phyloP scores from a whole-genome alignment of 2,113 vertebrate genomes.

The Cariama cristata region DNA sequence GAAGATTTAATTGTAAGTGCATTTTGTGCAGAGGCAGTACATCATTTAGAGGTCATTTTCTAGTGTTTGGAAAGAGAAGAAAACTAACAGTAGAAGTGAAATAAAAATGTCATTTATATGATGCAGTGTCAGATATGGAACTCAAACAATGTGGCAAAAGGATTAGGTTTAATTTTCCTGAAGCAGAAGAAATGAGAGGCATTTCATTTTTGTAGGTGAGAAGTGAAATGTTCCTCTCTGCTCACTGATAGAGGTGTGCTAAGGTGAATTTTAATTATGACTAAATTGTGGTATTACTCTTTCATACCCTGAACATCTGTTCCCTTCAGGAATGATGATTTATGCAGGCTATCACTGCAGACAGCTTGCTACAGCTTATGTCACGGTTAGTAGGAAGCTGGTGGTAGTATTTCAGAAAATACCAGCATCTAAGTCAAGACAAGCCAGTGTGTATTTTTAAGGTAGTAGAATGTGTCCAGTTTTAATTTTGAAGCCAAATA shows the following conservation, averaged over 20 bases:
- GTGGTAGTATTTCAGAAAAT: conserved; percentile 79
- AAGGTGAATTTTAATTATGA: conserved; percentile 94
- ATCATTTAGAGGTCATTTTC: conserved; percentile 36
- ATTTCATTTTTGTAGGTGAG: conserved; percentile 73
- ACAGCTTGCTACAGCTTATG: conserved; percentile 91
- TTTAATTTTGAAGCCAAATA: conserved; percentile 77
- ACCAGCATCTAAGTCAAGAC: conserved; percentile 73
- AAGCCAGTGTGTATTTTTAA: conserved; percentile 69
- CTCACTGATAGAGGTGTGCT: conserved; percentile 82
- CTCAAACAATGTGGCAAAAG: conserved; percentile 25
- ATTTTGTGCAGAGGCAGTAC: not conserved
- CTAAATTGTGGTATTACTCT: conserved; percentile 92
- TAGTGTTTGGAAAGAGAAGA: not conserved
- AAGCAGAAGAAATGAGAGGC: conserved; percentile 66
- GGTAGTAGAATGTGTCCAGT: conserved; percentile 39
- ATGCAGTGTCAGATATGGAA: not conserved
- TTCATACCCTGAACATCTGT: conserved; percentile 90
- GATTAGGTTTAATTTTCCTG: conserved; percentile 47
- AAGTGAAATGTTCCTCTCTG: conserved; percentile 76
- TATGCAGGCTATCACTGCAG: conserved; percentile 90
- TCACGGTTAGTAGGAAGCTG: conserved; percentile 81
- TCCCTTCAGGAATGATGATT: conserved; percentile 92
- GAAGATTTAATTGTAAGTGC: conserved; percentile 1
- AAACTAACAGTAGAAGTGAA: conserved; percentile 21
- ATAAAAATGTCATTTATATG: not conserved